Base-by-base conservation (phyloP, 2,888 invertebrate species). In the Agrochola macilenta region DNA sequence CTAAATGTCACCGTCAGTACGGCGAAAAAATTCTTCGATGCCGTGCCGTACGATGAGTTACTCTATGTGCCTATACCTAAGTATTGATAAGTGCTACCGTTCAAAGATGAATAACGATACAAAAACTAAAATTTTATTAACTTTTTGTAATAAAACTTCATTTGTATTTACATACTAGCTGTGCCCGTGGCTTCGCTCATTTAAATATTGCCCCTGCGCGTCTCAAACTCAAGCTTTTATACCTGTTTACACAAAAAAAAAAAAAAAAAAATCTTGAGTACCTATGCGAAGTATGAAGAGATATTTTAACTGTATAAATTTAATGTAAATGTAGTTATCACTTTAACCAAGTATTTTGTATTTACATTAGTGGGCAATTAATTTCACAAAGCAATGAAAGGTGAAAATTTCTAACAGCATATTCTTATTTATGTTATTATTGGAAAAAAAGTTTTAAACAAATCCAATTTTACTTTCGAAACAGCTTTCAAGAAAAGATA, bases 31-130 rank as follows among this genome's bases (percentile, higher is more conserved):
- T 96, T 96, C 92, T 96, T 96, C 76, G 92, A 93, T 35, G 95
- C 96, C 0, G 96, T 96, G 0, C 96, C 96, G 0, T 96, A 96
- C 57, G 96, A 96, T 49, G 96, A 96, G 81, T 84, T 96, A 30
- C 86, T 96, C 17, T 76, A 96, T 82, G 96, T 96, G 74, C 96
- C 96, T 52, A 94, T 96, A 90, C 96, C 96, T 82, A 94, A 95
- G 83, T 95, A 95, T 87, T 95, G 84, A 93, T 82, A 74, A 78
- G 69, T 69, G 20, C 12, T 65, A 3, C 23, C 46, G 57, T 75
- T 65, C 69, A 73, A 79, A 76, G 49, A 68, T 65, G 17, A 74
- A 72, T 64, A 58, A 69, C 12, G 9, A 74, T 58, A 79, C 65
- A 64, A 75, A 76, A 65, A 7, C 43, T 66, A 64, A 58, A 43